These are phyloP conservation scores for Ochlodes sylvanus DNA, from an alignment of 2,888 invertebrate genomes.

Conservation along the genomic window DNA sequence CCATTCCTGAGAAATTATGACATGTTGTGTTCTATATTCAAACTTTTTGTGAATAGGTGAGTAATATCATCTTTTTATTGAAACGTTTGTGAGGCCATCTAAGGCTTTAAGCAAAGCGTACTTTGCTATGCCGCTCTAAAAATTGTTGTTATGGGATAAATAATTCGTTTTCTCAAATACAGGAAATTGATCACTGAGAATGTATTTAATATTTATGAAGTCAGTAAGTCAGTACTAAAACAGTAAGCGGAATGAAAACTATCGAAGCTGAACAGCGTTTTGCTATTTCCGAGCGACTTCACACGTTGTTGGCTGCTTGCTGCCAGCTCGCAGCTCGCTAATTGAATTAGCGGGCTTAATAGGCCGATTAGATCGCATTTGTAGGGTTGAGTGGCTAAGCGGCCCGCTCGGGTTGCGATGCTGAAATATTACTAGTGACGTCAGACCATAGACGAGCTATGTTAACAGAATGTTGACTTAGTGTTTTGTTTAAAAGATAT, in stretches of 20 bases:
- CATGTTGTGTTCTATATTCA: no score
- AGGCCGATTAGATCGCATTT: conserved; percentile 60
- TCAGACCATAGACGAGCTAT: conserved; percentile 5
- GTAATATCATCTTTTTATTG: no score
- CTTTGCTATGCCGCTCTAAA: no score
- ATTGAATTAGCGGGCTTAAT: conserved; percentile 67
- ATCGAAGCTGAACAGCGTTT: conserved; percentile 18
- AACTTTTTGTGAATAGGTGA: no score
- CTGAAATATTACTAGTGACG: conserved; percentile 26
- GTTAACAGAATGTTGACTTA: background rate
- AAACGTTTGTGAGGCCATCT: no score
- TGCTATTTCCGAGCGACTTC: conserved; percentile 33
- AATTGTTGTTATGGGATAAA: no score
- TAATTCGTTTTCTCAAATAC: no score
- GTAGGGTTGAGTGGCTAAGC: conserved; percentile 51
- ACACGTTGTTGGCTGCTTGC: conserved; percentile 35
- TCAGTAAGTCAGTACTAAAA: background rate
- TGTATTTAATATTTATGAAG: background rate
- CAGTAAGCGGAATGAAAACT: conserved; percentile 11
- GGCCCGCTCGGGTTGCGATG: conserved; percentile 19
- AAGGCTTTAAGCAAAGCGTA: no score
- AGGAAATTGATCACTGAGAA: no score
- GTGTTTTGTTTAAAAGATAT: no score
- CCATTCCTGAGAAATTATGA: no score
- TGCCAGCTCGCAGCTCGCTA: conserved; percentile 44